Evolutionary conservation across 1,140 invertebrate genomes (phyloP), one percentile per base, ranked within the genome.

Genomic region (Phocides pigmalion): DNA sequence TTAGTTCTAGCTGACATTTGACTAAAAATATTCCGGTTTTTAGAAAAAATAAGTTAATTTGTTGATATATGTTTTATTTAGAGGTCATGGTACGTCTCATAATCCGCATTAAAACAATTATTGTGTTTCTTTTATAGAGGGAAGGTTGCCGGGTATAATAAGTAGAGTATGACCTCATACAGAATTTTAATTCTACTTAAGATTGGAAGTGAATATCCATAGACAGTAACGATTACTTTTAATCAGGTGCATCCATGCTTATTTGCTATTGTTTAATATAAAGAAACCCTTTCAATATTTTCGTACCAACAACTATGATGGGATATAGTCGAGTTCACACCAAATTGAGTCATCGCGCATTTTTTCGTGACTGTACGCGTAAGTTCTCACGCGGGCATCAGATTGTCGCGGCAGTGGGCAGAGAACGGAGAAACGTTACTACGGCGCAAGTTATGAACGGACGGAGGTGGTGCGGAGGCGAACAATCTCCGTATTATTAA

Each of bases 351-450:
- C 69, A 78, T 79, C 51, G 72, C 47, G 67, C 59, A 72, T 73
- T 69, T 76, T 76, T 76, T 76, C 71, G 62, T 72, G 69, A 72
- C 68, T 66, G 47, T 62, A 64, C 68, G 74, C 68, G 74, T 79
- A 70, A 79, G 79, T 83, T 83, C 82, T 83, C 82, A 85, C 77
- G 79, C 79, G 74, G 70, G 47, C 66, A 82, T 81, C 77, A 76
- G 81, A 85, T 85, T 81, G 73, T 80, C 56, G 56, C 49, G 59
- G 12, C 65, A 71, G 76, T 79, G 70, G 76, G 76, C 54, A 51
- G 70, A 39, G 25, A 39, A 49, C 59, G 14, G 59, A 68, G 67
- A 66, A 66, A 66, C 46, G 62, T 53, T 51, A 64, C 20, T 65
- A 16, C 62, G 62, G 53, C 41, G 53, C 68, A 68, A 69, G 68